Conservation (phyloP, 2,113 vertebrate genomes). For the human (Homo sapiens) region DNA sequence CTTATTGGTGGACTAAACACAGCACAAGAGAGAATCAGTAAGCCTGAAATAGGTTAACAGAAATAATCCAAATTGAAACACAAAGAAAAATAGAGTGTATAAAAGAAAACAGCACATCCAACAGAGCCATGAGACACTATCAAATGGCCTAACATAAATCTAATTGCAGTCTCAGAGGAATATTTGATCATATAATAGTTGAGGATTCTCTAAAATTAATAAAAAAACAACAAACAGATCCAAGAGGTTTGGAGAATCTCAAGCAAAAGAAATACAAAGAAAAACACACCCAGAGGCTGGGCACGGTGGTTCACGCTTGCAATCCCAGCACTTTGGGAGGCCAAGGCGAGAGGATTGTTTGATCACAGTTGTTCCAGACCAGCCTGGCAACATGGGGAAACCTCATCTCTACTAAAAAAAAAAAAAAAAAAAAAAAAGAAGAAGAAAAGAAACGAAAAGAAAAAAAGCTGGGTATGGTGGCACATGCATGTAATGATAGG, state of each 20-base stretch:
- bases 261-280: neutral
- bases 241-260: neutral
- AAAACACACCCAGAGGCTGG: neutral
- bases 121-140: neutral
- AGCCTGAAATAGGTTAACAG: neutral
- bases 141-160: neutral
- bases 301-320: too few relatives aligned
- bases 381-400: too few relatives aligned
- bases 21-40: neutral
- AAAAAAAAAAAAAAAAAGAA: too few relatives aligned
- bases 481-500: too few relatives aligned
- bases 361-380: too few relatives aligned
- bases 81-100: neutral
- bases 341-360: too few relatives aligned
- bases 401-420: too few relatives aligned
- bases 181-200: neutral
- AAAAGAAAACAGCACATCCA: neutral
- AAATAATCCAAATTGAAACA: neutral
- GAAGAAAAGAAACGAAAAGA: too few relatives aligned
- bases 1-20: neutral
- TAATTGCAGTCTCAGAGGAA: neutral
- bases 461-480: too few relatives aligned
- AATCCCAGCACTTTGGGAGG: too few relatives aligned
- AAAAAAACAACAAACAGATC: neutral
- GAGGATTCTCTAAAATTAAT: neutral